These are phyloP conservation scores for Temnothorax curvispinosus DNA, from an alignment of 1,140 invertebrate species.

Conservation along the genomic window DNA sequence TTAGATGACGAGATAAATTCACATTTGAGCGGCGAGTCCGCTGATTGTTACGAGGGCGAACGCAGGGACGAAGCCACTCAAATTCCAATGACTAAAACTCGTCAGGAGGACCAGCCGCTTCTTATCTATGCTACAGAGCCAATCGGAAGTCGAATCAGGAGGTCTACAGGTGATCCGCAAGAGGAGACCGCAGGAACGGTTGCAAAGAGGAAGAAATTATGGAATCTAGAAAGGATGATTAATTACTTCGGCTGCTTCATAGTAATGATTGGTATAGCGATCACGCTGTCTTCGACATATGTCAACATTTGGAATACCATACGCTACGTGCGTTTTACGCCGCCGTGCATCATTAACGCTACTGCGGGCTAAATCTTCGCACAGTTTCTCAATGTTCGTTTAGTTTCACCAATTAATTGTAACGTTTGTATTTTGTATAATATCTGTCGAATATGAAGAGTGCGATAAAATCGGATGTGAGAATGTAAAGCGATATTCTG, in stretches of 20 bases:
- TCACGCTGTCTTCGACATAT: slow-evolving; percentile 88
- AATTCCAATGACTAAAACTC: slow-evolving; percentile 3
- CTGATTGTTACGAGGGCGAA: neutral
- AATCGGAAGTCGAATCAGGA: neutral
- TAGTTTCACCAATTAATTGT: neutral
- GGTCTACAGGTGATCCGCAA: neutral
- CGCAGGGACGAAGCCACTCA: neutral
- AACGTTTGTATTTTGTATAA: neutral
- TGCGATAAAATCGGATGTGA: neutral
- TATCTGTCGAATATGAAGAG: neutral
- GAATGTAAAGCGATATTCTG: neutral
- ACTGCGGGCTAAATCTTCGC: slow-evolving; percentile 48
- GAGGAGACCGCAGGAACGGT: neutral
- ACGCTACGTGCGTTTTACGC: slow-evolving; percentile 87
- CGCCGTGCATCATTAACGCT: slow-evolving; percentile 88
- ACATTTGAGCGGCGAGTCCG: neutral
- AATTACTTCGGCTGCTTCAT: slow-evolving; percentile 84
- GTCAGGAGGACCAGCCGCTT: slow-evolving; percentile 2
- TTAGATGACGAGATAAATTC: slow-evolving; percentile 63
- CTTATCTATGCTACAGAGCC: slow-evolving; percentile 71
- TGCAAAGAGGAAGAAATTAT: neutral
- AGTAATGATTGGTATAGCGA: slow-evolving; percentile 86
- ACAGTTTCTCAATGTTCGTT: neutral
- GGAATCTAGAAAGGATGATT: slow-evolving; percentile 68
- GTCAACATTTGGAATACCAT: slow-evolving; percentile 88